These are phyloP conservation scores for Xestia rhomboidea DNA, from an alignment of 2,888 invertebrate species.

Conservation along the genomic window DNA sequence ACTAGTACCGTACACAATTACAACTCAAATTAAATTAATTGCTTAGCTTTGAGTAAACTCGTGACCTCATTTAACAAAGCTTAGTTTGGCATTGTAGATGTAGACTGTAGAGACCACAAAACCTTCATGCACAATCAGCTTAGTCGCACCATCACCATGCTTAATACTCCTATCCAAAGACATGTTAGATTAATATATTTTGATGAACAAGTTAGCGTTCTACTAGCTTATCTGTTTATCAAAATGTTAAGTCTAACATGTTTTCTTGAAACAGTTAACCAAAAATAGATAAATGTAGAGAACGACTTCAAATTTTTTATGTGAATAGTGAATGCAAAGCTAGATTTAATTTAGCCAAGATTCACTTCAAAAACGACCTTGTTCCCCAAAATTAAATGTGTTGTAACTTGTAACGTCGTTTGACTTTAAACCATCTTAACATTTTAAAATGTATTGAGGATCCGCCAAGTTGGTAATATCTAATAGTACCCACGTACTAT, in stretches of 20 bases:
- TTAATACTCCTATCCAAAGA: neutral
- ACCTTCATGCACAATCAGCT: slow-evolving; percentile 20
- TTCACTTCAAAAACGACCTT: slow-evolving; percentile 50
- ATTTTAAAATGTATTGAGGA: slow-evolving; percentile 33
- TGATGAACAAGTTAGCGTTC: neutral
- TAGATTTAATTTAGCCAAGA: slow-evolving; percentile 39
- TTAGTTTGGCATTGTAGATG: slow-evolving; percentile 34
- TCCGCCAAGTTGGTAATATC: neutral
- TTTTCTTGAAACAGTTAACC: neutral
- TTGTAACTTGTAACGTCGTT: slow-evolving; percentile 52
- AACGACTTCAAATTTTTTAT: slow-evolving; percentile 38
- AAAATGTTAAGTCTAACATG: neutral
- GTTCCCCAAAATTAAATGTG: slow-evolving; percentile 49
- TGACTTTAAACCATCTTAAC: slow-evolving; percentile 42
- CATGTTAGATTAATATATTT: neutral
- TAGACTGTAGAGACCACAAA: slow-evolving; percentile 30
- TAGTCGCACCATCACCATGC: slow-evolving; percentile 1
- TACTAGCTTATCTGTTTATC: neutral
- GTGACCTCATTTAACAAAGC: slow-evolving; percentile 47
- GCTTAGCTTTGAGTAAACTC: slow-evolving; percentile 51
- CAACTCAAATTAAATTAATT: slow-evolving; percentile 60
- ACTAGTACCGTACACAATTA: slow-evolving; percentile 66
- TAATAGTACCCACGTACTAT: neutral
- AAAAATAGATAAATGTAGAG: slow-evolving; percentile 26
- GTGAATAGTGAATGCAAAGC: slow-evolving; percentile 56